Evolutionary conservation across 2,888 invertebrate genomes (phyloP).

Genomic region (Fragum sueziense): DNA sequence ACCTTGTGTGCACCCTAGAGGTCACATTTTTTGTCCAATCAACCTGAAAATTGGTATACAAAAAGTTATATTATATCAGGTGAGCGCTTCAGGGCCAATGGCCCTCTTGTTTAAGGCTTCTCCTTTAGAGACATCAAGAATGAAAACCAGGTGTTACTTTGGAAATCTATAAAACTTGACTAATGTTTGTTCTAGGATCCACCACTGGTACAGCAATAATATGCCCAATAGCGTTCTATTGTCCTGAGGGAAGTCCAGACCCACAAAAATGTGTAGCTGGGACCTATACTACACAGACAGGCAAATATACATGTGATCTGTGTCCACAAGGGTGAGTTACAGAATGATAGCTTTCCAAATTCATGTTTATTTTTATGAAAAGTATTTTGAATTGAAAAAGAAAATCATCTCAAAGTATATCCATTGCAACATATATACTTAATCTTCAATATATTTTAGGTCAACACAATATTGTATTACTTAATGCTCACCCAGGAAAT

Average conservation of each 20-base stretch:
- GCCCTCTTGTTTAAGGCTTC: neutral
- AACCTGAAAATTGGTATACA: too few species aligned
- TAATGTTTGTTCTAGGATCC: constrained; percentile 68
- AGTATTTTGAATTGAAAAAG: too few species aligned
- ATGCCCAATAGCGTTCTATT: constrained; percentile 74
- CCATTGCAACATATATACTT: too few species aligned
- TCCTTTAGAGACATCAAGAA: neutral
- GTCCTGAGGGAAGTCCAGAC: constrained; percentile 70
- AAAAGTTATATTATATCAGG: too few species aligned
- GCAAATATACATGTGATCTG: constrained; percentile 72
- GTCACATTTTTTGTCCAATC: too few species aligned
- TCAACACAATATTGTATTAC: too few species aligned
- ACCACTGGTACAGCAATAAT: constrained; percentile 65
- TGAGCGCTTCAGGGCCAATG: too few species aligned
- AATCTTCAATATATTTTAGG: too few species aligned
- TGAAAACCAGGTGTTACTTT: neutral
- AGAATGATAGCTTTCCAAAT: too few species aligned
- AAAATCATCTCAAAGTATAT: too few species aligned
- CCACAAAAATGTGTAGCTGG: constrained; percentile 72
- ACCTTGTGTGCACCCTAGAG: too few species aligned
- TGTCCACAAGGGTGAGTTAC: constrained; percentile 80
- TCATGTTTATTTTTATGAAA: neutral
- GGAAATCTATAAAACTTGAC: neutral
- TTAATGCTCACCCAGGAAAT: too few species aligned
- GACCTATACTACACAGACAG: constrained; percentile 76